phyloP scores from a whole-genome alignment of 2,888 invertebrate species.

The Metalampra italica region DNA sequence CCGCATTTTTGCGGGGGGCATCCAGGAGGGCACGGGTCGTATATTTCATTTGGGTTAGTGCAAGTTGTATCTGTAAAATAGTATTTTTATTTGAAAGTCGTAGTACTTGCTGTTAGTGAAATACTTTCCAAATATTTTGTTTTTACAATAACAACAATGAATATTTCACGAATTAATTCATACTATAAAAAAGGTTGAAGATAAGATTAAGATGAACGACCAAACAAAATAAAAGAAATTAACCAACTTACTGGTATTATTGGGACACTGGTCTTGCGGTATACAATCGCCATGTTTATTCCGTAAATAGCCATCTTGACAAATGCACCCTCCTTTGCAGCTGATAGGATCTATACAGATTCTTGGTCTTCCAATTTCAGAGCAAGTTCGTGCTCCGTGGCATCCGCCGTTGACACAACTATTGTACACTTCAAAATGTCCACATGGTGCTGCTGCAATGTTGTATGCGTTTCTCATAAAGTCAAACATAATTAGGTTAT shows the following conservation, averaged over 20 bases:
- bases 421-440: too few species aligned
- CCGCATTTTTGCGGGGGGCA: conserved; percentile 29
- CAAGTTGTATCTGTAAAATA: conserved; percentile 20
- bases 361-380: conserved; percentile 1
- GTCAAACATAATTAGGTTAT: too few species aligned
- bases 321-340: conserved; percentile 12
- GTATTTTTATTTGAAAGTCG: not conserved
- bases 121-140: too few species aligned
- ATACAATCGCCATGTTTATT: conserved; percentile 11
- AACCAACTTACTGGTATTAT: not conserved
- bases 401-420: too few species aligned
- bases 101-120: too few species aligned
- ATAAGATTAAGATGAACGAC: too few species aligned
- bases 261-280: conserved; percentile 3
- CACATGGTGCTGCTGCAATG: too few species aligned
- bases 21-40: conserved; percentile 21
- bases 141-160: too few species aligned
- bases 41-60: conserved; percentile 22
- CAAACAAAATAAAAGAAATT: too few species aligned
- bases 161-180: too few species aligned
- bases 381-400: not conserved
- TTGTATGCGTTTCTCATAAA: too few species aligned
- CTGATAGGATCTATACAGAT: not conserved
- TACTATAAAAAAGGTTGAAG: too few species aligned
- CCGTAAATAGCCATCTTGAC: conserved; percentile 8